phyloP scores from a whole-genome alignment of 2,797 vertebrate genomes.

The Pelodytes ibericus region DNA sequence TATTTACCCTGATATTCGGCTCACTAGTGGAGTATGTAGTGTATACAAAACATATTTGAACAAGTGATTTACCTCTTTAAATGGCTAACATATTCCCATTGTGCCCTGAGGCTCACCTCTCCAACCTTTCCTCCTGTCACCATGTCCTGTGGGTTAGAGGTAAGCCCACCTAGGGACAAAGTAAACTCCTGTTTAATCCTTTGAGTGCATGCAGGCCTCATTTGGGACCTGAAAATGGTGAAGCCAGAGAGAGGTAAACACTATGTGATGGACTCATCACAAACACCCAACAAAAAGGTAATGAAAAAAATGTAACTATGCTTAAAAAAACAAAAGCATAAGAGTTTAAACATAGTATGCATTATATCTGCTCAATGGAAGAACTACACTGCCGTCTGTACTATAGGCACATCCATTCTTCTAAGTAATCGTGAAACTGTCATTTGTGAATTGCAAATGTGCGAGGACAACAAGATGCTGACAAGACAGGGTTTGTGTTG shows the following conservation, averaged over 20 bases:
- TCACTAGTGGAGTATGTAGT: background rate
- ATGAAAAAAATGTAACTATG: background rate
- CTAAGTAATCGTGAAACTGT: conserved; percentile 47
- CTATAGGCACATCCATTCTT: conserved; percentile 49
- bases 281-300: background rate
- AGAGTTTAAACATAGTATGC: background rate
- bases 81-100: conserved; percentile 30
- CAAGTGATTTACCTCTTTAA: conserved; percentile 27
- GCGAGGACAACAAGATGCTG: conserved; percentile 48
- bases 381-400: conserved; percentile 34
- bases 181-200: background rate
- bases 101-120: conserved; percentile 33
- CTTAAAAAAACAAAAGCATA: background rate
- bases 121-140: conserved; percentile 21
- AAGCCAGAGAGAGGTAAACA: background rate
- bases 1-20: conserved; percentile 26
- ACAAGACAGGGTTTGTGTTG: conserved; percentile 45
- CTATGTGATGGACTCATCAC: background rate
- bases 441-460: conserved; percentile 51
- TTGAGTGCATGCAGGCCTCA: background rate
- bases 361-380: conserved; percentile 23
- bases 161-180: conserved; percentile 21
- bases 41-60: conserved; percentile 43
- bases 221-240: background rate
- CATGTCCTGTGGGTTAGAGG: background rate